Conservation (phyloP, 2,888 invertebrate genomes). For the Auanema freiburgensis region DNA sequence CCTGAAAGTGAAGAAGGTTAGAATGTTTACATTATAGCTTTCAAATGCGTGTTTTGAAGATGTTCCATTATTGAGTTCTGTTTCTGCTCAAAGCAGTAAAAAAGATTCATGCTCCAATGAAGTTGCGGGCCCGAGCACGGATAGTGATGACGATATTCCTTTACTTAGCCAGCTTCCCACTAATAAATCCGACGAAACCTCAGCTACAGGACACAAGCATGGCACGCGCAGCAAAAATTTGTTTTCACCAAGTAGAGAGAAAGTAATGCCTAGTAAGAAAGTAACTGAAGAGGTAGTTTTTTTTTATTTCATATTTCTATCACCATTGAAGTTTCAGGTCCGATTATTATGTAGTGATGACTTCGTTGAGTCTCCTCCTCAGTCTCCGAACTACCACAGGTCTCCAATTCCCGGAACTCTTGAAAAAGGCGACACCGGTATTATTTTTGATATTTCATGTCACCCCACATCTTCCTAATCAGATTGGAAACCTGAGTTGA, state of each 20-base stretch:
- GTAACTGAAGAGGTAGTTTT: too few relatives aligned
- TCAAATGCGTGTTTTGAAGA: too few relatives aligned
- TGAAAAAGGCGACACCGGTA: neutral
- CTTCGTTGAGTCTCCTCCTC: neutral
- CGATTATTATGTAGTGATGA: neutral
- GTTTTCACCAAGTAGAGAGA: neutral
- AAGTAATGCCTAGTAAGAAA: neutral
- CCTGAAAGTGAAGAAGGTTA: too few relatives aligned
- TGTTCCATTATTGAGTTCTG: too few relatives aligned
- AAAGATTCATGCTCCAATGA: too few relatives aligned
- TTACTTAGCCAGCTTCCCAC: neutral
- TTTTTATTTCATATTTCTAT: too few relatives aligned
- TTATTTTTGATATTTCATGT: too few relatives aligned
- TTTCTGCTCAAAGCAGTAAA: too few relatives aligned
- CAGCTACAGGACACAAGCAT: neutral
- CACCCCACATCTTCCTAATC: too few relatives aligned
- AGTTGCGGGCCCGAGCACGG: neutral
- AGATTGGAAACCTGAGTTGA: too few relatives aligned
- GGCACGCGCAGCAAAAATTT: neutral
- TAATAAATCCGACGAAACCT: neutral
- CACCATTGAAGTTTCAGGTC: neutral
- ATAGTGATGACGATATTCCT: conserved; percentile 4
- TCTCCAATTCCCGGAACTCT: neutral
- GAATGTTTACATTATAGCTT: too few relatives aligned
- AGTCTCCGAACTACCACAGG: neutral